Conservation (phyloP, 1,140 invertebrate species). For the Drosophila persimilis region DNA sequence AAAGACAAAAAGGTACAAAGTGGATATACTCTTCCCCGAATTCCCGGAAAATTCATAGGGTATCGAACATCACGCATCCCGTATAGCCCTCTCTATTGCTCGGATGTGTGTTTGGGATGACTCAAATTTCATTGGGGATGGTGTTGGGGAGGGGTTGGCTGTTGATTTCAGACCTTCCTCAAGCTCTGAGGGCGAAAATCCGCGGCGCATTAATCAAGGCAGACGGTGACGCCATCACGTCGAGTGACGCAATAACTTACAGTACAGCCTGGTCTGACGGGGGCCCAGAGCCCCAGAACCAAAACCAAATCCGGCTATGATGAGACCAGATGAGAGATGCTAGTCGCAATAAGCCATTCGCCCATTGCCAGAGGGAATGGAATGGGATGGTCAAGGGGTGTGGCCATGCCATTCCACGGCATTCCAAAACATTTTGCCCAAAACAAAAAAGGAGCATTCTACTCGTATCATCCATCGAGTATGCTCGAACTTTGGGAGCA, state of each 20-base stretch:
- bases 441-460: slow-evolving; percentile 1
- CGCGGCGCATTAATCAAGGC: slow-evolving; percentile 22
- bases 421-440: slow-evolving; percentile 1
- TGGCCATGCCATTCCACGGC: no score
- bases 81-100: no score
- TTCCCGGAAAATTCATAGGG: no score
- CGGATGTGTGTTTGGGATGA: no score
- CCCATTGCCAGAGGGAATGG: slow-evolving; percentile 10
- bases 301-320: slow-evolving; percentile 2
- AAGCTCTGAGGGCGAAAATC: slow-evolving; percentile 4
- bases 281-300: no score
- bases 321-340: not conserved
- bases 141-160: not conserved
- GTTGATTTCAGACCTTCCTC: slow-evolving; percentile 16
- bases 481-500: slow-evolving; percentile 17
- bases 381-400: no score
- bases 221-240: slow-evolving; percentile 57
- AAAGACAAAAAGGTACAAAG: slow-evolving; percentile 4
- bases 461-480: no score
- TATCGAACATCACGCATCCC: no score
- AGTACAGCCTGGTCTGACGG: slow-evolving; percentile 6
- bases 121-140: not conserved
- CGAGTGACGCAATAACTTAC: slow-evolving; percentile 61
- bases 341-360: slow-evolving; percentile 23
- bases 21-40: not conserved